A percentile compares a stretch with the other conserved stretches of the same genome.
Conservation (phyloP, 2,888 invertebrate genomes). For the Hipparchia sbordonii region DNA sequence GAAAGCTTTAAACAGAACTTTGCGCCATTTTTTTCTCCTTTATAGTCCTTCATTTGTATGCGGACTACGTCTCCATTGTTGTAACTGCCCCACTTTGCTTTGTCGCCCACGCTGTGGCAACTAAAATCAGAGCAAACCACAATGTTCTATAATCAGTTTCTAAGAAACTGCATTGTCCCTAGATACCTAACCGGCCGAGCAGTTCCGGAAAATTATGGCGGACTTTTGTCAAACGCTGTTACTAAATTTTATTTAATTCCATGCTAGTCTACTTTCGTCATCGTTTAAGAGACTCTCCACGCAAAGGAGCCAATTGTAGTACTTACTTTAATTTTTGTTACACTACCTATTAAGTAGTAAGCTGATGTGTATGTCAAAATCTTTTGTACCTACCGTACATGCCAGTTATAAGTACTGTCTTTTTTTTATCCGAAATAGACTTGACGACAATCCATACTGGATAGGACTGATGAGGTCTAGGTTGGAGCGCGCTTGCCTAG, state of each 20-base stretch:
- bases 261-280: too few species aligned
- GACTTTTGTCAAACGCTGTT: background rate
- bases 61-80: conserved; percentile 8
- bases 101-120: conserved; percentile 15
- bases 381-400: too few species aligned
- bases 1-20: conserved; percentile 14
- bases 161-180: background rate
- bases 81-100: conserved; percentile 13
- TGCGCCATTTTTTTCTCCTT: conserved; percentile 22
- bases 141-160: background rate
- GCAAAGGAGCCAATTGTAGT: too few species aligned
- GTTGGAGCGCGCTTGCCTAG: too few species aligned
- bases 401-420: too few species aligned
- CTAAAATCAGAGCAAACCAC: conserved; percentile 13
- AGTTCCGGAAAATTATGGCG: background rate
- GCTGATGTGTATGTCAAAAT: too few species aligned
- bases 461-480: too few species aligned
- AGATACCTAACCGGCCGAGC: background rate
- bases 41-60: conserved; percentile 22
- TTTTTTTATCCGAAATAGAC: too few species aligned
- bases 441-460: too few species aligned
- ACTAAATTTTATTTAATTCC: background rate
- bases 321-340: too few species aligned
- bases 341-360: too few species aligned
- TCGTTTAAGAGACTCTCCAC: too few species aligned